Conservation (phyloP, 1,140 invertebrate species). For the Cardiocondyla obscurior region DNA sequence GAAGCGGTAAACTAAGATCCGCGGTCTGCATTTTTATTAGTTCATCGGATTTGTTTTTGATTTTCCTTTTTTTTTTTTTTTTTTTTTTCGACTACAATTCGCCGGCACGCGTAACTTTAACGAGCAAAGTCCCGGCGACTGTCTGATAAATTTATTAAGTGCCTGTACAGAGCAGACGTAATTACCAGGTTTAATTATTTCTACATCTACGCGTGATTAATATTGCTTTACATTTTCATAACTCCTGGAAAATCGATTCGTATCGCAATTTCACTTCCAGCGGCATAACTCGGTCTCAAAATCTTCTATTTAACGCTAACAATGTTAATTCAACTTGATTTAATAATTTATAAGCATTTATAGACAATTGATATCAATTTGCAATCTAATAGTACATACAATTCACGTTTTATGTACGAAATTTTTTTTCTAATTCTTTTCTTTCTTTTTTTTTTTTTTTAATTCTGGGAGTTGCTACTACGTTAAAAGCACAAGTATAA, state of each 20-base stretch:
- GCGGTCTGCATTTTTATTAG: neutral
- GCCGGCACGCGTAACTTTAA: neutral
- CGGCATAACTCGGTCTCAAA: neutral
- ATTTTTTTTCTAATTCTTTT: neutral
- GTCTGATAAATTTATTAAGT: neutral
- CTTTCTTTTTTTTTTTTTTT: neutral
- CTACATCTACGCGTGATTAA: neutral
- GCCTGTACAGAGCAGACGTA: neutral
- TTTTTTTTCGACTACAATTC: neutral
- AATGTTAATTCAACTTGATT: neutral
- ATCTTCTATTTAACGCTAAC: neutral
- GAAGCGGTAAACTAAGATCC: neutral
- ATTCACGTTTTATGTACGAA: neutral
- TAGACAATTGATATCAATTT: neutral
- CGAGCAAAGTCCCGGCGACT: neutral
- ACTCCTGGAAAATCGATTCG: neutral
- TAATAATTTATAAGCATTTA: neutral
- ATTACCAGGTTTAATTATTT: constrained; percentile 30
- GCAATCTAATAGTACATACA: neutral
- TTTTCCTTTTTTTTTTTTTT: neutral
- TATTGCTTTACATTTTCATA: neutral
- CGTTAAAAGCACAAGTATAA: neutral
- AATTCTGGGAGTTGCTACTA: neutral
- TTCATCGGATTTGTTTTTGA: neutral
- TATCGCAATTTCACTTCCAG: neutral